These are phyloP conservation scores for Eugnorisma glareosa DNA, from an alignment of 2,888 invertebrate species.

Conservation along the genomic window DNA sequence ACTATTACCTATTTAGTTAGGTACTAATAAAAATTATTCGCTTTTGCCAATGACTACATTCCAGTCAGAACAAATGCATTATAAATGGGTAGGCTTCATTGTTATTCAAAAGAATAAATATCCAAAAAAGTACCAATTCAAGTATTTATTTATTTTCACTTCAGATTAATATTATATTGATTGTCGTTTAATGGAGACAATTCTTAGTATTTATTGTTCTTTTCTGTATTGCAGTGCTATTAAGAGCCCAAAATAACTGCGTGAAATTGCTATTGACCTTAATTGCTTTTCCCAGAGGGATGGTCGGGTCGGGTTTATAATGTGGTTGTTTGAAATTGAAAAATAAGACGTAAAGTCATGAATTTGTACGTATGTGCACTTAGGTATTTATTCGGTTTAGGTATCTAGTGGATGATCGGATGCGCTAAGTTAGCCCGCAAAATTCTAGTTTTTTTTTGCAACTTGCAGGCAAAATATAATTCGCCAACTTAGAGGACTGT, in stretches of 20 bases:
- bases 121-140: slow-evolving; percentile 24
- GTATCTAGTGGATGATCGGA: too few species aligned
- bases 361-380: background rate
- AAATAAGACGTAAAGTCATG: slow-evolving; percentile 2
- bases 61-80: background rate
- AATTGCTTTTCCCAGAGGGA: slow-evolving; percentile 55
- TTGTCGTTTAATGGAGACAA: slow-evolving; percentile 63
- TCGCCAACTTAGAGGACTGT: too few species aligned
- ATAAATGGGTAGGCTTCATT: background rate
- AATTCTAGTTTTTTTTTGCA: too few species aligned
- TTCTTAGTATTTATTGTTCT: slow-evolving; percentile 67
- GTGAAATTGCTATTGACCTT: slow-evolving; percentile 57
- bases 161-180: slow-evolving; percentile 58
- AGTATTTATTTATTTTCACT: slow-evolving; percentile 40
- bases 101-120: slow-evolving; percentile 41
- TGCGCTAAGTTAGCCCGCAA: background rate
- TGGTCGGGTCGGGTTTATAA: slow-evolving; percentile 20
- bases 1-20: too few species aligned
- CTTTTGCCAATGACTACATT: background rate
- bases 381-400: background rate
- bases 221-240: slow-evolving; percentile 61
- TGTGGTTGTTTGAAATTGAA: slow-evolving; percentile 19
- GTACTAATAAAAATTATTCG: background rate
- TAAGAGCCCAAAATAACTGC: slow-evolving; percentile 55
- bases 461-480: too few species aligned